Conservation (phyloP, 1,140 invertebrate species). For the Trialeurodes vaporariorum region DNA sequence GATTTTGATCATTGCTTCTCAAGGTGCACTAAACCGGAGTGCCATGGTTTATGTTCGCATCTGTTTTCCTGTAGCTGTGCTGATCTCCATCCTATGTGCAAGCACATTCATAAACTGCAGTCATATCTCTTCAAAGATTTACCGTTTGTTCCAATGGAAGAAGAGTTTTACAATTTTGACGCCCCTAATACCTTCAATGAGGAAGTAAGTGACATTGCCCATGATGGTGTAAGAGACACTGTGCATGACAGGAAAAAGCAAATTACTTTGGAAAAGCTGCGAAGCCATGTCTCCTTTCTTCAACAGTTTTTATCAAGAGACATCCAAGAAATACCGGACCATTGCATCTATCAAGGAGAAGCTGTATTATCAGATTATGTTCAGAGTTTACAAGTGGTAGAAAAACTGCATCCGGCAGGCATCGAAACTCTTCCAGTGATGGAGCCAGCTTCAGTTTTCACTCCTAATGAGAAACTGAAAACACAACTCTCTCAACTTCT, state of each 20-base stretch:
- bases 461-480: no score
- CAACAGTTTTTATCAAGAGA: slow-evolving; percentile 1
- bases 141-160: not conserved
- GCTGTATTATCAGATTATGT: no score
- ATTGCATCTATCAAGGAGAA: no score
- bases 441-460: no score
- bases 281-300: not conserved
- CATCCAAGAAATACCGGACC: no score
- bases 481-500: no score
- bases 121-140: not conserved
- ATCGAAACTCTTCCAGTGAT: no score
- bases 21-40: not conserved
- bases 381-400: no score
- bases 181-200: not conserved
- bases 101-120: not conserved
- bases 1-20: not conserved
- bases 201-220: not conserved
- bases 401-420: no score
- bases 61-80: not conserved
- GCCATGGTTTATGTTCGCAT: not conserved
- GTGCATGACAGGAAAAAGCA: not conserved
- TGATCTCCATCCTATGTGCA: not conserved
- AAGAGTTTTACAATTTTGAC: not conserved
- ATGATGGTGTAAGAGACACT: not conserved
- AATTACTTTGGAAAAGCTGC: not conserved